Evolutionary conservation across 1,140 invertebrate genomes (phyloP).

Genomic region (Pseudomyrmex flavicornis): DNA sequence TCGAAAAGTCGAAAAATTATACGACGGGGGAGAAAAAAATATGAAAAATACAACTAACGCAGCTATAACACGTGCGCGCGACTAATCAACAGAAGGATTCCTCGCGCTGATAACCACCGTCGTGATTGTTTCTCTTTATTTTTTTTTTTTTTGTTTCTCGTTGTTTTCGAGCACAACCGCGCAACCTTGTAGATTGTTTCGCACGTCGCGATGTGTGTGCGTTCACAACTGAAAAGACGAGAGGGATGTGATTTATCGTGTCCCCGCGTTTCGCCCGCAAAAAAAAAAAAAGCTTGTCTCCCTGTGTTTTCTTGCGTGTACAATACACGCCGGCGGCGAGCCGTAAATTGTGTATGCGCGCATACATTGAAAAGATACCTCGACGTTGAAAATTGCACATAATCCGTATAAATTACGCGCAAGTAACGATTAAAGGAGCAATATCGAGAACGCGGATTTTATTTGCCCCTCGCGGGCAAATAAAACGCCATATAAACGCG

Average conservation of each 20-base stretch:
- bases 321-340: no score
- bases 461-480: neutral
- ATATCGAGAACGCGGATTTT: neutral
- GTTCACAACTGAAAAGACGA: neutral
- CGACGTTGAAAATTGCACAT: neutral
- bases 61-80: neutral
- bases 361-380: no score
- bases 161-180: neutral
- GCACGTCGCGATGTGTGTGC: neutral
- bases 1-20: neutral
- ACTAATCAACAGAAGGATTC: neutral
- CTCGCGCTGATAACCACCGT: conserved; percentile 7
- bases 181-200: conserved; percentile 38
- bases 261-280: neutral
- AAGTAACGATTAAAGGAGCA: neutral
- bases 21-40: neutral
- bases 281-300: neutral
- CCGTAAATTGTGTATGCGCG: no score
- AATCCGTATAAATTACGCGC: neutral
- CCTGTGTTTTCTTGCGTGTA: no score
- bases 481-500: neutral
- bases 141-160: no score
- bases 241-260: conserved; percentile 31
- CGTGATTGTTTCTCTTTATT: conserved; percentile 7
- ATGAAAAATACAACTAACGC: neutral